These are phyloP conservation scores for Tichodroma muraria DNA, from an alignment of 2,113 vertebrate genomes.

Conservation along the genomic window DNA sequence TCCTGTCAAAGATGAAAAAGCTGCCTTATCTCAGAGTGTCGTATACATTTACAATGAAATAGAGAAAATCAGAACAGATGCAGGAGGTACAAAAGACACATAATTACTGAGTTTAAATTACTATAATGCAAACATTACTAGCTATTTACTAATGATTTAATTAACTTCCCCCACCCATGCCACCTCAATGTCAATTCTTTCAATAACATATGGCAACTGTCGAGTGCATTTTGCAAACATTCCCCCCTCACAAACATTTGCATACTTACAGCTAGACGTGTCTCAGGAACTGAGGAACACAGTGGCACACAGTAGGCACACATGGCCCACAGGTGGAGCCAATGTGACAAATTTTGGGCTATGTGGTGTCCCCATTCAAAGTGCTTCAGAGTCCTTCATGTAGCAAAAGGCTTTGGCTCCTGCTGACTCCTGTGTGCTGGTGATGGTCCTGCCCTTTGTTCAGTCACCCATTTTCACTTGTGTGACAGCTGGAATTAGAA, in stretches of 20 bases:
- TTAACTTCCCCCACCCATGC: neutral
- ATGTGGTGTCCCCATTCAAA: neutral
- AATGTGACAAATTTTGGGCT: neutral
- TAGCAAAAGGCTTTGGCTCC: neutral
- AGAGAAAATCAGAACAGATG: conserved; percentile 55
- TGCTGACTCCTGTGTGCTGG: neutral
- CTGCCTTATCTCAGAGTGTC: neutral
- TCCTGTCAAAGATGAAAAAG: conserved; percentile 6
- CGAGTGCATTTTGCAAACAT: neutral
- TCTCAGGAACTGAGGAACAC: neutral
- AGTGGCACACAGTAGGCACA: neutral
- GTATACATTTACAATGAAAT: conserved; percentile 14
- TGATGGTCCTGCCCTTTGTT: neutral
- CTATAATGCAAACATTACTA: conserved; percentile 14
- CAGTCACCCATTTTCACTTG: accelerated
- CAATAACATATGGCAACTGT: neutral
- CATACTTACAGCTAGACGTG: neutral
- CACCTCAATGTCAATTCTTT: neutral
- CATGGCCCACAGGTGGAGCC: neutral
- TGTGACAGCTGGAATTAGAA: neutral
- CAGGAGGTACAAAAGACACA: conserved; percentile 14
- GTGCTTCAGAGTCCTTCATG: neutral
- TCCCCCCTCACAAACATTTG: neutral
- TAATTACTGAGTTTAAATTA: conserved; percentile 11
- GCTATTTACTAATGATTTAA: conserved; percentile 37